These are phyloP conservation scores for Menidia beryllina DNA, from an alignment of 2,113 vertebrate species.

Conservation along the genomic window DNA sequence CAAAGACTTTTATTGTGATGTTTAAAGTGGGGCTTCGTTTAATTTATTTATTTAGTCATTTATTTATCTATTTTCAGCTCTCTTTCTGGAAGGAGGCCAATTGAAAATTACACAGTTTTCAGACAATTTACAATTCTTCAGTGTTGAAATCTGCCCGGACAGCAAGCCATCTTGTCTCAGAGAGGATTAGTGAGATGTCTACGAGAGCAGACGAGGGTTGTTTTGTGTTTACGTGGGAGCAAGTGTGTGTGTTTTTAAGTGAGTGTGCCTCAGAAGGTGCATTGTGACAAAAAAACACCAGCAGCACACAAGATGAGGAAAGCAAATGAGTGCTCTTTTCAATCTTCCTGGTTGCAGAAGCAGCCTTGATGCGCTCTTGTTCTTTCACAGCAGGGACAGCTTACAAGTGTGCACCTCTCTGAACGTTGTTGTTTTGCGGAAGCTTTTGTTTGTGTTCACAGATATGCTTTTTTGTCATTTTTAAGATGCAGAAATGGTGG, in stretches of 20 bases:
- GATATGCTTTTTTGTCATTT: slow-evolving; percentile 7
- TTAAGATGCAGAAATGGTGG: slow-evolving; percentile 1
- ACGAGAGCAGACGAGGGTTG: slow-evolving; percentile 43
- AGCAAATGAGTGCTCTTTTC: slow-evolving; percentile 45
- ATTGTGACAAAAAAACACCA: slow-evolving; percentile 31
- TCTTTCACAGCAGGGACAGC: slow-evolving; percentile 32
- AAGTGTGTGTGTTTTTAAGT: slow-evolving; percentile 36
- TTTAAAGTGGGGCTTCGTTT: slow-evolving; percentile 23
- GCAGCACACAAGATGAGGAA: slow-evolving; percentile 36
- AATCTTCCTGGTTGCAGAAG: slow-evolving; percentile 29
- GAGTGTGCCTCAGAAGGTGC: slow-evolving; percentile 45
- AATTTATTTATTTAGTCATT: slow-evolving; percentile 57
- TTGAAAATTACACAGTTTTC: slow-evolving; percentile 56
- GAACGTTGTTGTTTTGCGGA: neutral
- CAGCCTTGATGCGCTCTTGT: slow-evolving; percentile 27
- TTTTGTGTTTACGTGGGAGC: slow-evolving; percentile 45
- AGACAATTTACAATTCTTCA: slow-evolving; percentile 52
- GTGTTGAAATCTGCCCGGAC: slow-evolving; percentile 43
- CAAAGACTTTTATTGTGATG: slow-evolving; percentile 7
- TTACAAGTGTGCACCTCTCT: slow-evolving; percentile 11
- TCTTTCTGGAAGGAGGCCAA: slow-evolving; percentile 42
- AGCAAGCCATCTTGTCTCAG: slow-evolving; percentile 59
- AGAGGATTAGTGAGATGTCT: slow-evolving; percentile 41
- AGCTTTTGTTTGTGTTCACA: slow-evolving; percentile 21
- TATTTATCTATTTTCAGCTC: slow-evolving; percentile 49